Percentiles rank a stretch among this genome's conserved stretches.
These are phyloP conservation scores for Malurus melanocephalus DNA, from an alignment of 2,113 vertebrate genomes.

Conservation along the genomic window DNA sequence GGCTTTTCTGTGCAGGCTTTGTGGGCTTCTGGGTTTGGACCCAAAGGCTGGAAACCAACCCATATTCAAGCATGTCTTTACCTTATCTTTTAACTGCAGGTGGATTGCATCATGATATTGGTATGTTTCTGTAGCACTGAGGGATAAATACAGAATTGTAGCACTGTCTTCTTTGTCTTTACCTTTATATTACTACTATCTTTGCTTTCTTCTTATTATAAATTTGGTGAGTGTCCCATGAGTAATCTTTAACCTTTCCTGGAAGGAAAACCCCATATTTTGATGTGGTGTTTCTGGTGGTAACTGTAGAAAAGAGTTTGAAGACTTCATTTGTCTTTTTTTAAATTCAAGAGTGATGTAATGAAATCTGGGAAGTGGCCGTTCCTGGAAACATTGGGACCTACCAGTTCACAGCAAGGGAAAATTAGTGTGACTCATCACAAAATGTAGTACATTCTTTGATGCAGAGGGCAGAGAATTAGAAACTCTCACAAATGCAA, in stretches of 20 bases:
- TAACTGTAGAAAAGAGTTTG: not conserved
- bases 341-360: not conserved
- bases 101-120: fast-evolving
- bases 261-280: not conserved
- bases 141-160: not conserved
- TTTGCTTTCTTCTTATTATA: not conserved
- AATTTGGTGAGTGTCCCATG: not conserved
- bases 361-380: not conserved
- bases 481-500: not conserved
- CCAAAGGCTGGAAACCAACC: not conserved
- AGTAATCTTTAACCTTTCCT: not conserved
- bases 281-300: not conserved
- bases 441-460: not conserved
- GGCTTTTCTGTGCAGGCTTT: not conserved
- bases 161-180: not conserved
- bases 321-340: not conserved
- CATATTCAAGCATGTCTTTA: not conserved
- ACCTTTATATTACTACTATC: not conserved
- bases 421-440: not conserved
- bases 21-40: not conserved
- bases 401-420: not conserved
- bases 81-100: not conserved
- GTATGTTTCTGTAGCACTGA: not conserved
- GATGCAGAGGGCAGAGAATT: not conserved
- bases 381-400: not conserved